Evolutionary conservation across 2,113 vertebrate species (phyloP).

Genomic region (Etheostoma cragini): DNA sequence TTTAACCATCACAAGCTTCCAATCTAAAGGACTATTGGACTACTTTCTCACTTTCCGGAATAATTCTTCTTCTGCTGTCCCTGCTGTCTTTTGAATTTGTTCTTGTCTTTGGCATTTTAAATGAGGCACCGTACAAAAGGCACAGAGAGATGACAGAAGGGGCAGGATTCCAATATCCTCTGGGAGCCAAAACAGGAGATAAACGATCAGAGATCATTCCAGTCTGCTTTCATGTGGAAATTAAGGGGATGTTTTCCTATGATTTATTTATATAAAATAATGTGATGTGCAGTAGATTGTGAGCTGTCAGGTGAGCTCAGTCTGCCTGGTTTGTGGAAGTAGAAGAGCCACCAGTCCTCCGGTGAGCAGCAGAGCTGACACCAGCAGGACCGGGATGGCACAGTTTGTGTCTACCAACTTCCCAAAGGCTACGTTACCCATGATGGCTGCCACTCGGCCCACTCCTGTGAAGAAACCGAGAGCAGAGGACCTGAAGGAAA

Average conservation of each 20-base stretch:
- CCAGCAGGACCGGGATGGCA: conserved; percentile 79
- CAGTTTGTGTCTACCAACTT: conserved; percentile 81
- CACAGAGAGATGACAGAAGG: conserved; percentile 22
- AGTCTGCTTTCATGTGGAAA: neutral
- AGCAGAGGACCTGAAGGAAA: conserved; percentile 78
- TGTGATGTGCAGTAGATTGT: rapidly evolving
- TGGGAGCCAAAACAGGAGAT: neutral
- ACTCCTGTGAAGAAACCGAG: conserved; percentile 84
- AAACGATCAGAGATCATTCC: neutral
- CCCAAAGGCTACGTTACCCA: conserved; percentile 81
- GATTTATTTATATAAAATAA: neutral
- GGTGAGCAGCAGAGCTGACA: conserved; percentile 76
- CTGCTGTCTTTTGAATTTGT: neutral
- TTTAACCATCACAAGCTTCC: neutral
- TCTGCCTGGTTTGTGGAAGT: conserved; percentile 79
- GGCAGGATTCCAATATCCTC: neutral
- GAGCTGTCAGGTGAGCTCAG: conserved; percentile 73
- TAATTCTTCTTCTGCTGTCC: neutral
- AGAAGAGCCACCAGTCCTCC: conserved; percentile 75
- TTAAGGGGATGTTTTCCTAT: neutral
- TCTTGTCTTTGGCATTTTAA: conserved; percentile 11
- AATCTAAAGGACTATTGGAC: neutral
- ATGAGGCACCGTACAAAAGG: conserved; percentile 23
- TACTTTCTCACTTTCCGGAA: conserved; percentile 10
- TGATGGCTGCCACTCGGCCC: conserved; percentile 81